Conservation (phyloP, 1,140 invertebrate genomes). For the Trichonephila inaurata region DNA sequence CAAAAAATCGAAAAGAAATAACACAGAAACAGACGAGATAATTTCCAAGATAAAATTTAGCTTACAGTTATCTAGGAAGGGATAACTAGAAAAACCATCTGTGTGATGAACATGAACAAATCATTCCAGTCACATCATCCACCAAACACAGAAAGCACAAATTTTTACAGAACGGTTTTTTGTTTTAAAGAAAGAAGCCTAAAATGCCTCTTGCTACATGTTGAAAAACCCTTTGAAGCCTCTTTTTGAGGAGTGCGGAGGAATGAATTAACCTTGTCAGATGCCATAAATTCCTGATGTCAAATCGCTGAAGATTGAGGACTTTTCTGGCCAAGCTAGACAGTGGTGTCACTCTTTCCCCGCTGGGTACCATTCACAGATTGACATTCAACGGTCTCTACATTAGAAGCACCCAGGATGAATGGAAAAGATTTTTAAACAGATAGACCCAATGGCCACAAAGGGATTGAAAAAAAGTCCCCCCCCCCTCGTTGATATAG, state of each 20-base stretch:
- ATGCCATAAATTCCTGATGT: constrained; percentile 42
- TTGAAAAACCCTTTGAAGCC: not conserved
- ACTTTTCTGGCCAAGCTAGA: not conserved
- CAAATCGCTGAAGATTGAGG: constrained; percentile 35
- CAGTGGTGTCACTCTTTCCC: constrained; percentile 36
- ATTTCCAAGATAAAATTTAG: no score
- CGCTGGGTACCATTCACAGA: not conserved
- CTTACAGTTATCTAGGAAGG: not conserved
- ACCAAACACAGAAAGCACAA: no score
- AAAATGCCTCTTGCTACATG: not conserved
- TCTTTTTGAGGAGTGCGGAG: not conserved
- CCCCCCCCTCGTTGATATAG: no score
- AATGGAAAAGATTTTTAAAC: no score
- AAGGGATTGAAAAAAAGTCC: no score
- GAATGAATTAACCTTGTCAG: constrained; percentile 49
- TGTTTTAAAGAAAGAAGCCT: not conserved
- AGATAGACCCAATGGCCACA: no score
- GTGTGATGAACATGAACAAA: no score
- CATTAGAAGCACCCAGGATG: no score
- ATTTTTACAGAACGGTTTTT: not conserved
- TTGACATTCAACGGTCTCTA: not conserved
- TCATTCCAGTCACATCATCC: not conserved
- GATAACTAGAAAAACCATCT: not conserved
- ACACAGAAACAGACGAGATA: no score
- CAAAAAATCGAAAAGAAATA: no score